Evolutionary conservation across 2,113 vertebrate species (phyloP).

Genomic region (Crotalus horridus): DNA sequence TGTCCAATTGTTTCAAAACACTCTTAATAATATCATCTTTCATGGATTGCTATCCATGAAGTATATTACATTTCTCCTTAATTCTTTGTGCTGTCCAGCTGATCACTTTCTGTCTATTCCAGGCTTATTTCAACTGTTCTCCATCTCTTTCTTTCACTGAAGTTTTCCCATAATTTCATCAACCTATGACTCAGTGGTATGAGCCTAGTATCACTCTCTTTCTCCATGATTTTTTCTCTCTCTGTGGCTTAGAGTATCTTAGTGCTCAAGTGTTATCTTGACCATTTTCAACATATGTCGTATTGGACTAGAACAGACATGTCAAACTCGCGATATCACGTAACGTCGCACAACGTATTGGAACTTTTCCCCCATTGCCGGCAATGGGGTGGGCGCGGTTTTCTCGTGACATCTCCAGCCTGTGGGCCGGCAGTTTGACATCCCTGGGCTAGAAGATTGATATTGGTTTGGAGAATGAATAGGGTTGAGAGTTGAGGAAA

Average conservation of each 20-base stretch:
- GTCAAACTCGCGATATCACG: too few relatives aligned
- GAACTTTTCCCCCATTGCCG: too few relatives aligned
- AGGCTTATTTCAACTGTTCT: background rate
- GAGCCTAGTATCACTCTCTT: background rate
- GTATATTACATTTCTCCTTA: background rate
- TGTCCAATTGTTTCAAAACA: background rate
- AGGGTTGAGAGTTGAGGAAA: background rate
- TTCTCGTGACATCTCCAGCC: too few relatives aligned
- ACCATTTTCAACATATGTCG: background rate
- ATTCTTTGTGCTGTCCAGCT: background rate
- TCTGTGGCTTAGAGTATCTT: background rate
- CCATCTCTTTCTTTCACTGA: background rate
- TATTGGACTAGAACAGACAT: background rate
- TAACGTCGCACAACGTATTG: too few relatives aligned
- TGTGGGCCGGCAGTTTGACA: too few relatives aligned
- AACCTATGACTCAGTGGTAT: background rate
- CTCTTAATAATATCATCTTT: background rate
- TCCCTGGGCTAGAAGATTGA: background rate
- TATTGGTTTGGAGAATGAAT: background rate
- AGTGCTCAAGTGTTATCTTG: background rate
- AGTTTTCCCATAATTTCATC: background rate
- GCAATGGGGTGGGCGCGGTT: too few relatives aligned
- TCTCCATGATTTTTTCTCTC: background rate
- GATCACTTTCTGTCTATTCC: background rate
- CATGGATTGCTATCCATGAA: background rate